Conservation (phyloP, 2,113 vertebrate species). For the Psammodynastes pulverulentus region DNA sequence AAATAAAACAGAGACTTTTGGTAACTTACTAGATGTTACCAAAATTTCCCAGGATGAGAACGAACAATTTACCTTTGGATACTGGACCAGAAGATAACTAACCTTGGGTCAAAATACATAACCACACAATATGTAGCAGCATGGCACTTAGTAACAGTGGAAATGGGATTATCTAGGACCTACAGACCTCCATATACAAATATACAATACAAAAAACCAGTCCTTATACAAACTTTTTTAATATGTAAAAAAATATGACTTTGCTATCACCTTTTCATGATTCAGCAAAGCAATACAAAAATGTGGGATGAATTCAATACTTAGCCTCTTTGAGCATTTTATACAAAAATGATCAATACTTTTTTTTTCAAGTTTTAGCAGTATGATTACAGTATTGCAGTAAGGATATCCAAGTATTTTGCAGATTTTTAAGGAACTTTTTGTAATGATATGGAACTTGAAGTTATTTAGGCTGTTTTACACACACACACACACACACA, state of each 20-base stretch:
- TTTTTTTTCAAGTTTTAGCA: slow-evolving; percentile 69
- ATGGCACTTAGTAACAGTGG: slow-evolving; percentile 43
- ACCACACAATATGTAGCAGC: slow-evolving; percentile 7
- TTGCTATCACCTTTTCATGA: slow-evolving; percentile 63
- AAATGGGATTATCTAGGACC: slow-evolving; percentile 62
- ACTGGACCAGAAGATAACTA: background rate
- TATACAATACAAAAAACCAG: slow-evolving; percentile 72
- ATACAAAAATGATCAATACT: slow-evolving; percentile 57
- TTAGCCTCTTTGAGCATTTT: slow-evolving; percentile 64
- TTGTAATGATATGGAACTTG: slow-evolving; percentile 50
- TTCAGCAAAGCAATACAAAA: slow-evolving; percentile 66
- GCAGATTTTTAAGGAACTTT: slow-evolving; percentile 44
- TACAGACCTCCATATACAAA: slow-evolving; percentile 73
- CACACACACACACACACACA: background rate
- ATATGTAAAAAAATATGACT: slow-evolving; percentile 70
- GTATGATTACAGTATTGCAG: slow-evolving; percentile 72
- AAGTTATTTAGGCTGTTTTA: slow-evolving; percentile 7
- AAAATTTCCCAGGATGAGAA: background rate
- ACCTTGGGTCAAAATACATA: background rate
- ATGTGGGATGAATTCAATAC: slow-evolving; percentile 55
- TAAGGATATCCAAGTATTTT: slow-evolving; percentile 56
- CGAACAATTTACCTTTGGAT: background rate
- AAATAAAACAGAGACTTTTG: background rate
- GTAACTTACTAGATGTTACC: slow-evolving; percentile 3
- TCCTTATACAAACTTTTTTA: slow-evolving; percentile 70